Base-by-base conservation (phyloP, 1,140 invertebrate genomes). In the Lucilia cuprina region DNA sequence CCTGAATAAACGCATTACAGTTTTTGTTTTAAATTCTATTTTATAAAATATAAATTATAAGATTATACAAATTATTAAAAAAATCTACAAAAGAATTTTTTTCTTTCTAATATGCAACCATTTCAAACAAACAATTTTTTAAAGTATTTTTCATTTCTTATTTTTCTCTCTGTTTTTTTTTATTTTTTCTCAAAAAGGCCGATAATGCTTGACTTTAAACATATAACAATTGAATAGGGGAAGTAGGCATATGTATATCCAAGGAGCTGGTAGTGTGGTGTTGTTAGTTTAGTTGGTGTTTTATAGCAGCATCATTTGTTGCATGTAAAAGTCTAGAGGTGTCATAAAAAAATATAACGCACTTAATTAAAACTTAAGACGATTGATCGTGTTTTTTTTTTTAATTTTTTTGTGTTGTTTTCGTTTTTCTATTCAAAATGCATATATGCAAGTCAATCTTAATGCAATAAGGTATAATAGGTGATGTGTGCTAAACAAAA, bases 291-390 rank as follows among this genome's bases (percentile, higher is more conserved):
- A 12, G n/a, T 70, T 70, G 65, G 19, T 70, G 65, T 70, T 70
- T 21, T 65, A 65, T 14, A 65, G 65, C 19, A 5, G 65, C n/a
- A 70, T 5, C n/a, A 21, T 19, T n/a, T 70, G 41, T 41, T 41
- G 41, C 7, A 30, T 30, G 25, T 30, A 30, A 30, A 30, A 41
- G 41, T 41, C 41, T 41, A 41, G 41, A 41, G 41, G 41, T 41
- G 41, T 41, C 41, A 41, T 41, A 41, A 41, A 41, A 41, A 21
- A 21, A 70, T 10, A 70, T 70, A 21, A 70, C 65, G 65, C 65
- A 70, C 65, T 70, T 70, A 70, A 70, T 70, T 70, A 70, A 70
- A 70, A 70, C 65, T 55, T 55, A 55, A 55, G 50, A 55, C 50
- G 50, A 55, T 55, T 55, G 50, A 55, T 55, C 12, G 17, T 55